These are phyloP conservation scores for Spizaetus ornatus DNA, from an alignment of 2,113 vertebrate species.

Conservation along the genomic window DNA sequence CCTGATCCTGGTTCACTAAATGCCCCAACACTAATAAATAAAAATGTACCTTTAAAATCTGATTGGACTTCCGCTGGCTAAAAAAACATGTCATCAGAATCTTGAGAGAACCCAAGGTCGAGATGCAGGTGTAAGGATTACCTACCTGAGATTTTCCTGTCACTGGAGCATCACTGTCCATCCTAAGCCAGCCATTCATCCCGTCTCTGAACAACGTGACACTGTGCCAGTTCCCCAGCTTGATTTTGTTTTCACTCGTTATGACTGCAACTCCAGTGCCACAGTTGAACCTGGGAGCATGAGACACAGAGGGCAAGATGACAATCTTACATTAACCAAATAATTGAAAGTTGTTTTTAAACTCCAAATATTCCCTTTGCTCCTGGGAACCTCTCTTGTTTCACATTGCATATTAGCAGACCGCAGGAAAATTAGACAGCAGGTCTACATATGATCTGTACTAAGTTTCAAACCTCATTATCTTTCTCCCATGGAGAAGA, in stretches of 20 bases:
- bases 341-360: neutral
- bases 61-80: neutral
- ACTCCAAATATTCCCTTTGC: neutral
- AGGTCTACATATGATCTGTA: neutral
- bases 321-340: neutral
- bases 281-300: constrained; percentile 86
- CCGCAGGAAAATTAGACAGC: neutral
- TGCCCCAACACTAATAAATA: neutral
- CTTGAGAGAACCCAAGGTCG: neutral
- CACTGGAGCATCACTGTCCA: constrained; percentile 81
- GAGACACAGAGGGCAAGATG: neutral
- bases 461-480: neutral
- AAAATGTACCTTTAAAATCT: neutral
- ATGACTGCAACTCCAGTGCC: constrained; percentile 88
- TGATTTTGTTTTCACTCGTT: constrained; percentile 79
- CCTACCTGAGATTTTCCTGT: constrained; percentile 88
- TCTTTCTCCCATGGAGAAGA: neutral
- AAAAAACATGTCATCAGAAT: neutral
- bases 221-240: constrained; percentile 85
- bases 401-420: neutral
- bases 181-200: constrained; percentile 82
- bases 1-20: neutral
- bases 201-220: constrained; percentile 85
- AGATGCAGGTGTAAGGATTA: neutral
- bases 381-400: neutral